Evolutionary conservation across 2,888 invertebrate species (phyloP), one percentile per base, ranked within the genome.

Genomic region (Cinara cedri): DNA sequence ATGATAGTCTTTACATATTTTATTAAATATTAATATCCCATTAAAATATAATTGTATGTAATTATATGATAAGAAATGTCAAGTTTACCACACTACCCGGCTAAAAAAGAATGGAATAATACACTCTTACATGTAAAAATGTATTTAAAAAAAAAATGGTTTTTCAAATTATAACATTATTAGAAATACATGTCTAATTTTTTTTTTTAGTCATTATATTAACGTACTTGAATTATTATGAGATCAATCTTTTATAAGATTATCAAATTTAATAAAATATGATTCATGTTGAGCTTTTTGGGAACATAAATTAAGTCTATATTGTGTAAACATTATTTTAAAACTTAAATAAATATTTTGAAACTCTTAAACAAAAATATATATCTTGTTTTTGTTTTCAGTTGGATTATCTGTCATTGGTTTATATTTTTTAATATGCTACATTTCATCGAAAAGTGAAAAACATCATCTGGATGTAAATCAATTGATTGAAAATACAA

Each of bases 401-500:
- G 74, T 74, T 19, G 51, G 19, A 16, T n/a, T 74, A 3, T 74
- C 51, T 54, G 42, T 74, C 24, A 16, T 63, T 11, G 63, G 63
- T 21, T 21, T 74, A 42, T 74, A 74, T 63, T 74, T 74, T 63
- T 3, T 63, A 54, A 74, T 74, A 54, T 74, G 74, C 63, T 74
- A 63, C 42, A 54, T 74, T 11, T 21, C 74, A 24, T 3, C 21
- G 8, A 74, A 65, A 42, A 42, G 42, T 63, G 63, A 84, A 71
- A 82, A 83, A 26, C 83, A 84, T 65, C 83, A 84, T 66, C 82
- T 84, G 46, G 85, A 86, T 81, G 83, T 86, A 1, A 85, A 83
- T 75, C 83, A 84, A 46, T 82, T 86, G 83, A 84, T 86, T 34
- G 85, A 85, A 60, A 83, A 83, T 57, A 85, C 86, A 54, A 83